Percentiles rank a stretch among this genome's conserved stretches.
Conservation (phyloP, 2,888 invertebrate genomes). For the Lottia gigantea region DNA sequence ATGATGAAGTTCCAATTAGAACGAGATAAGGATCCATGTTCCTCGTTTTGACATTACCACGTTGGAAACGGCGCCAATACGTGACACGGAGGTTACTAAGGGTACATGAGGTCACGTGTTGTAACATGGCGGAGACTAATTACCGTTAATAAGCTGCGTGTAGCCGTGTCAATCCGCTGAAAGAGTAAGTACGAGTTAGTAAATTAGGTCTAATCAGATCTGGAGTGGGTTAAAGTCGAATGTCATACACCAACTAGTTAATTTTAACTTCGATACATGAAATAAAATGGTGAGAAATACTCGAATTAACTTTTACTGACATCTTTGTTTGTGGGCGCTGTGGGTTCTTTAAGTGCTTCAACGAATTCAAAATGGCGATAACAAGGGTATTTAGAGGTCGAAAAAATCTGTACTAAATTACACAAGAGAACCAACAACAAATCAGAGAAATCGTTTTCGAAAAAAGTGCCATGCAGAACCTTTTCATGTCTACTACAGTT, state of each 20-base stretch:
- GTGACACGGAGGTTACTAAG: constrained; percentile 1
- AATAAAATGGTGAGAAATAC: not conserved
- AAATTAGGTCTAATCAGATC: no score
- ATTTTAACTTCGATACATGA: not conserved
- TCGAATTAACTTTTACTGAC: no score
- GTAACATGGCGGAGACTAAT: constrained; percentile 9
- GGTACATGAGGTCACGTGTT: constrained; percentile 9
- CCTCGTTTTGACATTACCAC: not conserved
- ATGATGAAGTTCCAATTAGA: not conserved
- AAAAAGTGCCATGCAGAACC: no score
- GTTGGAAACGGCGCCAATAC: constrained; percentile 1
- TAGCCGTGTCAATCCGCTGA: constrained; percentile 5
- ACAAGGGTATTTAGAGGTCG: no score
- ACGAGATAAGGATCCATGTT: not conserved
- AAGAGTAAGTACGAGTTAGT: not conserved
- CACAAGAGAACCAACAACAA: no score
- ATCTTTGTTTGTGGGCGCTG: no score
- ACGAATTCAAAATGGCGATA: no score
- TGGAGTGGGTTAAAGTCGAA: no score
- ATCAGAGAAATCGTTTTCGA: no score
- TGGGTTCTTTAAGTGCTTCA: no score
- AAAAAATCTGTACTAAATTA: no score
- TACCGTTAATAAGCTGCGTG: constrained; percentile 8
- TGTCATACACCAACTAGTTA: not conserved
- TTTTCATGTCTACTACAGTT: no score